Percentiles rank a stretch among this genome's conserved stretches.
Conservation (phyloP, 1,140 invertebrate species). For the Solenopsis invicta region DNA sequence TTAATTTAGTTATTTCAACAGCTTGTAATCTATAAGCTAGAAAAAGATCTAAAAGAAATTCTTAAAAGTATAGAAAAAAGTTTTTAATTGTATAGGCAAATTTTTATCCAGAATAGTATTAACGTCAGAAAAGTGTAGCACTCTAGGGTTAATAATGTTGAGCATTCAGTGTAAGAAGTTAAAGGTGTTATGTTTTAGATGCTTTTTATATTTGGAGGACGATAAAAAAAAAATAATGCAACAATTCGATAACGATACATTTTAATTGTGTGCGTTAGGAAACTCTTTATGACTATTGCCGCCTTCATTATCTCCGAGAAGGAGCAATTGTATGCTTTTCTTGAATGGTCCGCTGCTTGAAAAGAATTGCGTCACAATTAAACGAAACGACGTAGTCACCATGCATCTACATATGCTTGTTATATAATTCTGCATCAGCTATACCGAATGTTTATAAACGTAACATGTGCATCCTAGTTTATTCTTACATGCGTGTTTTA, state of each 20-base stretch:
- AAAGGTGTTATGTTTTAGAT: too few species aligned
- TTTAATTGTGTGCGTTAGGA: background rate
- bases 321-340: constrained; percentile 31
- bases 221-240: background rate
- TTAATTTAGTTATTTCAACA: too few species aligned
- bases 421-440: constrained; percentile 21
- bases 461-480: constrained; percentile 50
- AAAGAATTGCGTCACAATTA: constrained; percentile 60
- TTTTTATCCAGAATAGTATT: too few species aligned
- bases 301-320: background rate
- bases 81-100: too few species aligned
- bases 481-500: constrained; percentile 7
- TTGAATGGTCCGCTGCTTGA: constrained; percentile 34
- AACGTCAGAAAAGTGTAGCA: too few species aligned
- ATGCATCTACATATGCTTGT: constrained; percentile 41
- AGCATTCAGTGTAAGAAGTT: background rate
- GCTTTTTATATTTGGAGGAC: background rate
- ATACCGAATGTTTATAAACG: constrained; percentile 46
- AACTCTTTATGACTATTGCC: constrained; percentile 1
- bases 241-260: background rate
- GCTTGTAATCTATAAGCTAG: too few species aligned
- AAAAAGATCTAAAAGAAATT: too few species aligned
- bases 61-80: too few species aligned
- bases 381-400: constrained; percentile 36
- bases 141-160: background rate